Conservation (phyloP, 1,140 invertebrate genomes). For the Littorina saxatilis region DNA sequence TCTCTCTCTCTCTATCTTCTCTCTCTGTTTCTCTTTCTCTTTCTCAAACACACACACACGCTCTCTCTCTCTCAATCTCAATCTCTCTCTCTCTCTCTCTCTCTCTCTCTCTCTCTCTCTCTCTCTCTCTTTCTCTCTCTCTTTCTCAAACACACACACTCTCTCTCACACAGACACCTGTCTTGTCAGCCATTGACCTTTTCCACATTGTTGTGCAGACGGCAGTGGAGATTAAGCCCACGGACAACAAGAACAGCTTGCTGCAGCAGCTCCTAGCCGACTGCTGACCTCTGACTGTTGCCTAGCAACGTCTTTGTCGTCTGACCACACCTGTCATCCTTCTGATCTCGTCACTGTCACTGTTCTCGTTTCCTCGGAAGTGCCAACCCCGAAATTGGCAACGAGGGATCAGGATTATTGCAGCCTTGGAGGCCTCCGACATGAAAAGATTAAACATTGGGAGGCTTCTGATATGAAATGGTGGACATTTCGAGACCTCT, state of each 20-base stretch:
- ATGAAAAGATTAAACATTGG: no score
- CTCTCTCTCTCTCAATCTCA: no score
- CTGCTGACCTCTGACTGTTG: slow-evolving; percentile 34
- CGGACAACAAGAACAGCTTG: slow-evolving; percentile 61
- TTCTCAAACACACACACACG: no score
- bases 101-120: neutral
- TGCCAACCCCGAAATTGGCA: no score
- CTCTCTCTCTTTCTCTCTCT: neutral
- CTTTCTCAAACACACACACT: no score
- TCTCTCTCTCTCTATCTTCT: no score
- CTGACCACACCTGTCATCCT: neutral
- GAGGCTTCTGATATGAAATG: neutral
- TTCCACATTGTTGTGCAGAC: slow-evolving; percentile 42
- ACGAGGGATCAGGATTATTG: no score
- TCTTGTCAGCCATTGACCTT: neutral
- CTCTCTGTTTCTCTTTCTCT: no score
- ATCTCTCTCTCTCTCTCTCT: no score
- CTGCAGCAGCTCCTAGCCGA: slow-evolving; percentile 62
- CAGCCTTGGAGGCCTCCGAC: neutral
- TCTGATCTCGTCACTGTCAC: neutral
- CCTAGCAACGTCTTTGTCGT: neutral
- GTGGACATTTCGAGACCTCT: no score
- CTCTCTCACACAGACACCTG: neutral
- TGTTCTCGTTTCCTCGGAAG: neutral
- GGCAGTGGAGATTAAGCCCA: slow-evolving; percentile 53